Conservation (phyloP, 2,797 vertebrate species). For the Aulostomus chinensis region DNA sequence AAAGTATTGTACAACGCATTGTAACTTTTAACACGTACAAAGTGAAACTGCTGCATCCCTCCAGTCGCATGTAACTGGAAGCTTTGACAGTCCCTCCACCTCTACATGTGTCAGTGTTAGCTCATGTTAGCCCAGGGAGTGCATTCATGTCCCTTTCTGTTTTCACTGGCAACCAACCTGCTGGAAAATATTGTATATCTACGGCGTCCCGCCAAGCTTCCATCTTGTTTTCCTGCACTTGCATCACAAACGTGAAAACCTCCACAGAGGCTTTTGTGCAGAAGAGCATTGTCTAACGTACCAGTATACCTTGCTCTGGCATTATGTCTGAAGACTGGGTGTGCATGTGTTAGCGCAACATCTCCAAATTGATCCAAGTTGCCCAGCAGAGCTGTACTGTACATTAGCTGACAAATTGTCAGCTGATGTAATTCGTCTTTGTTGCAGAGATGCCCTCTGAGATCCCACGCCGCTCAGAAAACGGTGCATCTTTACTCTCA, state of each 20-base stretch:
- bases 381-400: slow-evolving; percentile 27
- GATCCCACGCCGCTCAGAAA: slow-evolving; percentile 19
- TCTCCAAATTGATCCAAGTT: slow-evolving; percentile 24
- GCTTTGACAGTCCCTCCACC: too few species aligned
- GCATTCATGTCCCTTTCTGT: slow-evolving; percentile 33
- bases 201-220: slow-evolving; percentile 28
- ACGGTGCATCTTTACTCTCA: slow-evolving; percentile 13
- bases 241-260: slow-evolving; percentile 31
- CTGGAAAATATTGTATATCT: slow-evolving; percentile 27
- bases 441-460: slow-evolving; percentile 18
- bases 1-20: too few species aligned
- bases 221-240: slow-evolving; percentile 26
- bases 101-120: slow-evolving; percentile 9
- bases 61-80: too few species aligned
- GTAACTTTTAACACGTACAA: too few species aligned
- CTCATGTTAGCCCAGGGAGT: slow-evolving; percentile 38
- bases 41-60: too few species aligned
- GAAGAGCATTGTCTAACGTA: slow-evolving; percentile 28
- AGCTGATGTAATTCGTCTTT: slow-evolving; percentile 34
- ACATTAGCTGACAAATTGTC: slow-evolving; percentile 54
- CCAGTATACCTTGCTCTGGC: slow-evolving; percentile 27
- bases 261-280: slow-evolving; percentile 26
- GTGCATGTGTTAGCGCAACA: slow-evolving; percentile 5
- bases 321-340: slow-evolving; percentile 16
- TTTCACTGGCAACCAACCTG: slow-evolving; percentile 31